A percentile compares a stretch with the other conserved stretches of the same genome.
Evolutionary conservation across 2,888 invertebrate genomes (phyloP).

Genomic region (Drosophila subsilvestris): DNA sequence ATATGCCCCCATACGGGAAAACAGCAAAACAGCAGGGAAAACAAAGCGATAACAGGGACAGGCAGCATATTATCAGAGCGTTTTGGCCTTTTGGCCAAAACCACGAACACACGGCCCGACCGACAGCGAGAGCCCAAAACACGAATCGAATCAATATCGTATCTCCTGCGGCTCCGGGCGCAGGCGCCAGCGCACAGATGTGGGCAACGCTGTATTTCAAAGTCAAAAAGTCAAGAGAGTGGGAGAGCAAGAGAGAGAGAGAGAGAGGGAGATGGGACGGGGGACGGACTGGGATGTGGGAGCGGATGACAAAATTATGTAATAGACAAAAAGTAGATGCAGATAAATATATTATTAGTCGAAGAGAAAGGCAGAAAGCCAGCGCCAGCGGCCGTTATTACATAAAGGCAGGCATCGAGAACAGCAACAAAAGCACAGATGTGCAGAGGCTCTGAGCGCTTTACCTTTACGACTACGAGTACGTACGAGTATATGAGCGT

Average conservation of each 20-base stretch:
- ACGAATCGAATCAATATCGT: slow-evolving; percentile 64
- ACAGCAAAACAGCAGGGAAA: slow-evolving; percentile 3
- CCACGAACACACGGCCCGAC: slow-evolving; percentile 15
- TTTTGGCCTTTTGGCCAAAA: slow-evolving; percentile 26
- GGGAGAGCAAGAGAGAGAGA: slow-evolving; percentile 14
- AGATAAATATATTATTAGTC: slow-evolving; percentile 72
- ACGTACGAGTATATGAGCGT: slow-evolving; percentile 7
- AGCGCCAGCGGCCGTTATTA: slow-evolving; percentile 57
- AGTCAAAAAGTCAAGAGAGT: slow-evolving; percentile 73
- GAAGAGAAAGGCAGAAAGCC: slow-evolving; percentile 38
- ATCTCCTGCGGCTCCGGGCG: slow-evolving; percentile 46
- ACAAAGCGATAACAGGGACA: slow-evolving; percentile 16
- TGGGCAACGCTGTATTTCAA: slow-evolving; percentile 75
- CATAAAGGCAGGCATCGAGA: slow-evolving; percentile 35
- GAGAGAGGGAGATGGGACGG: background rate
- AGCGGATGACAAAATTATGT: slow-evolving; percentile 61
- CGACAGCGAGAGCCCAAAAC: slow-evolving; percentile 44
- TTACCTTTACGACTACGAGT: slow-evolving; percentile 9
- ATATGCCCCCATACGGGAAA: slow-evolving; percentile 55
- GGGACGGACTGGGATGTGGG: background rate
- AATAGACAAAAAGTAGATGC: slow-evolving; percentile 63
- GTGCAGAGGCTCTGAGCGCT: slow-evolving; percentile 24
- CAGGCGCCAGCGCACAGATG: slow-evolving; percentile 66
- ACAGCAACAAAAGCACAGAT: slow-evolving; percentile 24
- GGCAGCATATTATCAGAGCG: slow-evolving; percentile 31